Conservation (phyloP, 2,888 invertebrate species). For the Leptopilina syphax region DNA sequence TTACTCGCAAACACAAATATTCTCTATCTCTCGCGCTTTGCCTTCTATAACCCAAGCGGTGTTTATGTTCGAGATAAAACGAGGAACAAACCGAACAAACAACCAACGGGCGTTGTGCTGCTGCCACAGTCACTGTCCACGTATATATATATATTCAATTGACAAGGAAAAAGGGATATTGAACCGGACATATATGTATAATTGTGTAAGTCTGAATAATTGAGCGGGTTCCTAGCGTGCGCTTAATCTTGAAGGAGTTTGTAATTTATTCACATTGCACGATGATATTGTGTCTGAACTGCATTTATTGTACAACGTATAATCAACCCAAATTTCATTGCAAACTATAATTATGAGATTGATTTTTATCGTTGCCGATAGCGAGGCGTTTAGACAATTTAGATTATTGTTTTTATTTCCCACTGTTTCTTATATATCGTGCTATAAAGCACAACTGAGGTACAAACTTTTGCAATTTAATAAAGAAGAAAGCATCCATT, state of each 20-base stretch:
- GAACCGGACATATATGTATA: conserved; percentile 24
- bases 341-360: conserved; percentile 34
- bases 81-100: conserved; percentile 66
- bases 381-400: conserved; percentile 17
- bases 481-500: conserved; percentile 1
- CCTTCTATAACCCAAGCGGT: conserved; percentile 66
- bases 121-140: conserved; percentile 53
- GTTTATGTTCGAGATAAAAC: conserved; percentile 75
- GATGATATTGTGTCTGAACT: conserved; percentile 39
- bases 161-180: conserved; percentile 35
- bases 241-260: conserved; percentile 38
- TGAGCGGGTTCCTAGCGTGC: conserved; percentile 33
- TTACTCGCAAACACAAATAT: conserved; percentile 55
- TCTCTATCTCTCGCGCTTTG: conserved; percentile 53
- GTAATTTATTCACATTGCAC: conserved; percentile 39
- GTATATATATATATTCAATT: conserved; percentile 49
- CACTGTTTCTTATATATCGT: not conserved
- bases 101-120: conserved; percentile 59
- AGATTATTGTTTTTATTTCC: conserved; percentile 7
- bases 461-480: not conserved
- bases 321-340: conserved; percentile 38
- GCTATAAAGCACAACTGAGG: not conserved
- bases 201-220: conserved; percentile 29
- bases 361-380: conserved; percentile 27
- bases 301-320: conserved; percentile 36